These are phyloP conservation scores for Diachrysia chrysitis DNA, from an alignment of 2,888 invertebrate genomes.

Conservation along the genomic window DNA sequence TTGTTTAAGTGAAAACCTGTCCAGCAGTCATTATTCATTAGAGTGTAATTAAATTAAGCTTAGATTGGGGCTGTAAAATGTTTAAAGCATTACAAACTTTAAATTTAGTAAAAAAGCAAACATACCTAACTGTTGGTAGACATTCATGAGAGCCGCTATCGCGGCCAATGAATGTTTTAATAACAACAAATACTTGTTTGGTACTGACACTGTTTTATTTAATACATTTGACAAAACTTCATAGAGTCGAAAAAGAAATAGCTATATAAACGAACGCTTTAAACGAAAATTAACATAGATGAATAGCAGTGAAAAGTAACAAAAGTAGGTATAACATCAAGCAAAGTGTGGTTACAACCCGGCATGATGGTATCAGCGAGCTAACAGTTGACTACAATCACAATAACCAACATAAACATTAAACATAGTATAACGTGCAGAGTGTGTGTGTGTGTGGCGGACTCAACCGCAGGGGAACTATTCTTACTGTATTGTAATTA, in stretches of 20 bases:
- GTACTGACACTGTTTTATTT: constrained; percentile 18
- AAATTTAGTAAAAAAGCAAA: constrained; percentile 15
- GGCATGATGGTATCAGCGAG: constrained; percentile 1
- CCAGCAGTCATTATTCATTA: constrained; percentile 32
- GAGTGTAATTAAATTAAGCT: constrained; percentile 37
- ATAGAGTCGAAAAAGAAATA: constrained; percentile 1
- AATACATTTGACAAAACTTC: constrained; percentile 15
- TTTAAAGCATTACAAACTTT: constrained; percentile 9
- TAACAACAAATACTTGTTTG: constrained; percentile 14
- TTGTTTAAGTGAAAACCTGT: constrained; percentile 41
- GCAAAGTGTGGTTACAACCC: not conserved
- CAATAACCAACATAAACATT: not conserved
- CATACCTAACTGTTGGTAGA: constrained; percentile 7
- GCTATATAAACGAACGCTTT: not conserved
- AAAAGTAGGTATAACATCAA: not conserved
- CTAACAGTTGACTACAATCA: constrained; percentile 1
- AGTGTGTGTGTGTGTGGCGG: constrained; percentile 17
- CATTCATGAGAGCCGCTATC: constrained; percentile 11
- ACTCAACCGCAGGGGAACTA: constrained; percentile 11
- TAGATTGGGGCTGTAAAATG: constrained; percentile 27
- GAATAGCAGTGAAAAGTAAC: constrained; percentile 10
- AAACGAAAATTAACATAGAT: constrained; percentile 8
- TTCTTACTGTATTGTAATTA: constrained; percentile 19
- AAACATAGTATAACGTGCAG: constrained; percentile 6
- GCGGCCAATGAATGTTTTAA: constrained; percentile 3